Conservation (phyloP, 1,140 invertebrate genomes). For the Drosophila pandora region DNA sequence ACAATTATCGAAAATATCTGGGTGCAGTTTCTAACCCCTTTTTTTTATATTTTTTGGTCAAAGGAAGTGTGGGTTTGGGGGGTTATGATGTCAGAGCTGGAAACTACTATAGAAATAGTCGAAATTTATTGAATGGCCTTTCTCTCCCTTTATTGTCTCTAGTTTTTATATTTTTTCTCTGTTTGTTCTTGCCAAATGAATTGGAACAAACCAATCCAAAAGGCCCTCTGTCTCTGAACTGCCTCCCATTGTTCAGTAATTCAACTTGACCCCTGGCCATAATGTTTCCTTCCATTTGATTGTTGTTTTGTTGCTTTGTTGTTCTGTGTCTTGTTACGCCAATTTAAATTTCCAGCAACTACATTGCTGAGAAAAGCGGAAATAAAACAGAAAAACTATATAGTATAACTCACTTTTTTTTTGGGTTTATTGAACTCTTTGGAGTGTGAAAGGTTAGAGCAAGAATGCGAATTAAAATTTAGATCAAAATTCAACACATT, state of each 20-base stretch:
- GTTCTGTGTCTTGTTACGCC: constrained; percentile 57
- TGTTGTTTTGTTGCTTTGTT: constrained; percentile 40
- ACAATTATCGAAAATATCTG: neutral
- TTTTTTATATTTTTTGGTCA: neutral
- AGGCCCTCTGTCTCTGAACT: constrained; percentile 8
- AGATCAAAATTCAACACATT: constrained; percentile 10
- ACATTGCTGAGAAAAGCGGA: constrained; percentile 51
- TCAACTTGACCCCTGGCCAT: constrained; percentile 57
- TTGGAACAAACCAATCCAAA: constrained; percentile 58
- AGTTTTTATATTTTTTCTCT: constrained; percentile 3
- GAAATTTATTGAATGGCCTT: constrained; percentile 64
- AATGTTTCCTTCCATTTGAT: constrained; percentile 32
- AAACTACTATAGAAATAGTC: constrained; percentile 45
- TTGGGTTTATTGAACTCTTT: constrained; percentile 68
- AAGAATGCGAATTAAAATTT: constrained; percentile 14
- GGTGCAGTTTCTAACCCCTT: neutral
- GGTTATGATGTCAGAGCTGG: constrained; percentile 38
- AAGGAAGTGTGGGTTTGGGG: constrained; percentile 11
- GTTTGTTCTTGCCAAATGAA: constrained; percentile 72
- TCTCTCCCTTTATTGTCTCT: constrained; percentile 8
- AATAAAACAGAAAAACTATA: constrained; percentile 55
- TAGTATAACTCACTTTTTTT: constrained; percentile 28
- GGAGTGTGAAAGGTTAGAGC: constrained; percentile 60
- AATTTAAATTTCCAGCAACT: constrained; percentile 59
- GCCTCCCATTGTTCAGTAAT: constrained; percentile 63